Evolutionary conservation across 2,888 invertebrate species (phyloP).

Genomic region (Hirtodrosophila alboralis): DNA sequence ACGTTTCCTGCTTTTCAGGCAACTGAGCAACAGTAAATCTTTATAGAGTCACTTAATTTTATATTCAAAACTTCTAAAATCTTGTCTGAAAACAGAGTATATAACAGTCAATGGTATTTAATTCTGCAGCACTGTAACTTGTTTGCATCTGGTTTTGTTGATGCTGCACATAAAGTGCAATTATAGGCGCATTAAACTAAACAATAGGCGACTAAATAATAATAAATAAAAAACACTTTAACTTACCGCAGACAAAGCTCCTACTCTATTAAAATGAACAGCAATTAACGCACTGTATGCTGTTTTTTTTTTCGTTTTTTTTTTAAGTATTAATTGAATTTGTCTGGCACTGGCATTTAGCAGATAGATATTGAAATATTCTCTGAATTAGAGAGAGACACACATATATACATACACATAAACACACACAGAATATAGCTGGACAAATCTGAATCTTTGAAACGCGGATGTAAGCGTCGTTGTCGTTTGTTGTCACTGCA

Average conservation of each 20-base stretch:
- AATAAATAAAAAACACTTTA: conserved; percentile 42
- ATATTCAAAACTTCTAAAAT: too few species aligned
- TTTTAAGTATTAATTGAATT: conserved; percentile 34
- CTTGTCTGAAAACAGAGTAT: too few species aligned
- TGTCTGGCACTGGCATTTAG: conserved; percentile 34
- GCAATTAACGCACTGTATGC: conserved; percentile 36
- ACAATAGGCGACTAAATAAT: conserved; percentile 39
- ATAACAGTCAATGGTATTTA: too few species aligned
- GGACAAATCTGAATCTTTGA: conserved; percentile 57
- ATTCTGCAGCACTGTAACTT: too few species aligned
- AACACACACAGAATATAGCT: conserved; percentile 27
- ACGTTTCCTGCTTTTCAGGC: too few species aligned
- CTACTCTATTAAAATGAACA: conserved; percentile 24
- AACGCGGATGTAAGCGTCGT: conserved; percentile 69
- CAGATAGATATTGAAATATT: conserved; percentile 24
- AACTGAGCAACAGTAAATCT: too few species aligned
- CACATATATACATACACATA: conserved; percentile 5
- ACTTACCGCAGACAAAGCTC: conserved; percentile 37
- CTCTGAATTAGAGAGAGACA: conserved; percentile 16
- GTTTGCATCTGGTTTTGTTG: conserved; percentile 42
- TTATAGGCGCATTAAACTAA: conserved; percentile 61
- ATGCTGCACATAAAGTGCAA: conserved; percentile 69
- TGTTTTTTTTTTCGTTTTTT: conserved; percentile 7
- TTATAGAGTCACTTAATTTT: too few species aligned
- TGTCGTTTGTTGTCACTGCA: conserved; percentile 36